phyloP scores from a whole-genome alignment of 2,888 invertebrate genomes.

The Formica aserva region DNA sequence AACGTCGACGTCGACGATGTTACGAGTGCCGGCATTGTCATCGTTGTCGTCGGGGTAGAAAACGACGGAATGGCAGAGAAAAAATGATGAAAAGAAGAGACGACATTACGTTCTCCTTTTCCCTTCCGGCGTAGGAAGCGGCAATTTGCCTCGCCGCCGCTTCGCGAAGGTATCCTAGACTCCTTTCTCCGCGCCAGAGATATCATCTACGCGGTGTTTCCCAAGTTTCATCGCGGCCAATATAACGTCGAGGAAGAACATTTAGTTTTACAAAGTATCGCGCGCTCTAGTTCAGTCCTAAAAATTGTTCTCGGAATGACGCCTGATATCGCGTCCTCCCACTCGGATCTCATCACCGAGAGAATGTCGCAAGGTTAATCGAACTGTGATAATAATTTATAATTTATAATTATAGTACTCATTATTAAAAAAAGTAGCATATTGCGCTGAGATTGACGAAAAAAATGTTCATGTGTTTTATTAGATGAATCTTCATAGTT shows the following conservation, averaged over 20 bases:
- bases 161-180: constrained; percentile 51
- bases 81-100: constrained; percentile 58
- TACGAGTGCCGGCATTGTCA: constrained; percentile 27
- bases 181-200: constrained; percentile 50
- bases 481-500: not conserved
- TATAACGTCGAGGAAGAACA: constrained; percentile 37
- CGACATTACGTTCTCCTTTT: constrained; percentile 51
- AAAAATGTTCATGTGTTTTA: constrained; percentile 14
- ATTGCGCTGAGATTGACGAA: not conserved
- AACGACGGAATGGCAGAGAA: constrained; percentile 39
- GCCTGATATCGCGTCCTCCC: constrained; percentile 39
- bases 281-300: not conserved
- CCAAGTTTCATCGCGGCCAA: constrained; percentile 50
- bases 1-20: constrained; percentile 55
- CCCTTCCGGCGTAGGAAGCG: constrained; percentile 56
- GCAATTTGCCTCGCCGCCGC: constrained; percentile 68
- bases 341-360: constrained; percentile 39
- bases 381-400: constrained; percentile 18
- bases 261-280: constrained; percentile 45
- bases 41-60: constrained; percentile 31
- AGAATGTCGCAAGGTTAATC: constrained; percentile 35
- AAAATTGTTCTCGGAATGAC: constrained; percentile 47
- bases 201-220: constrained; percentile 51
- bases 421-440: constrained; percentile 29
- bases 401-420: constrained; percentile 34